A percentile compares a stretch with the other conserved stretches of the same genome.
Evolutionary conservation across 1,140 invertebrate genomes (phyloP).

Genomic region (Apolygus lucorum): DNA sequence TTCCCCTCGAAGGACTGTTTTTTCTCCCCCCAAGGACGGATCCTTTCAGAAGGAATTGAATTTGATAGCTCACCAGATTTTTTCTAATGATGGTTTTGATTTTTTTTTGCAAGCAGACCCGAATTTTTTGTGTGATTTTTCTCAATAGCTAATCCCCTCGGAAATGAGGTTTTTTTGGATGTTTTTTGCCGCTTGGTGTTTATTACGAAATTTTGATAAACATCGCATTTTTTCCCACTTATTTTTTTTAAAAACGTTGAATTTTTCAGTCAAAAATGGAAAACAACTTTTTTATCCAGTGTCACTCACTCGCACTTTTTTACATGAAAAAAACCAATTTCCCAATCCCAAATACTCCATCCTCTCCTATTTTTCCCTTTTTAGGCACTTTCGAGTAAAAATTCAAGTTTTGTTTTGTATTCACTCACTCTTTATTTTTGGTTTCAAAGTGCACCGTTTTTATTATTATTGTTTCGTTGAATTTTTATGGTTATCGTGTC

Average conservation of each 20-base stretch:
- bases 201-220: background rate
- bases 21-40: no score
- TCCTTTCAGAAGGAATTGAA: no score
- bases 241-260: no score
- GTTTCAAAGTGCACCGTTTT: constrained; percentile 3
- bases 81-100: background rate
- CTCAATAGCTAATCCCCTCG: background rate
- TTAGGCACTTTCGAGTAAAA: constrained; percentile 9
- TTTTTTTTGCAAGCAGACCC: constrained; percentile 6
- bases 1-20: background rate
- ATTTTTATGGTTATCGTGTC: constrained; percentile 11
- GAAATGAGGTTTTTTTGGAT: background rate
- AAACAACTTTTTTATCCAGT: background rate
- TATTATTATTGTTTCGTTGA: background rate
- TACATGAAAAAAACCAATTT: background rate
- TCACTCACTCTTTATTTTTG: constrained; percentile 17
- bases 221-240: no score
- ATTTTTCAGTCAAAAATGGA: background rate
- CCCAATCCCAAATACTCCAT: background rate
- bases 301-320: constrained; percentile 14
- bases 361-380: background rate
- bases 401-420: constrained; percentile 18
- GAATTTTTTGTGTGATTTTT: constrained; percentile 5
- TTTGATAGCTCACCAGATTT: no score
- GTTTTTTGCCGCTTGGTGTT: background rate